Conservation (phyloP, 2,113 vertebrate genomes). For the Edolisoma coerulescens region DNA sequence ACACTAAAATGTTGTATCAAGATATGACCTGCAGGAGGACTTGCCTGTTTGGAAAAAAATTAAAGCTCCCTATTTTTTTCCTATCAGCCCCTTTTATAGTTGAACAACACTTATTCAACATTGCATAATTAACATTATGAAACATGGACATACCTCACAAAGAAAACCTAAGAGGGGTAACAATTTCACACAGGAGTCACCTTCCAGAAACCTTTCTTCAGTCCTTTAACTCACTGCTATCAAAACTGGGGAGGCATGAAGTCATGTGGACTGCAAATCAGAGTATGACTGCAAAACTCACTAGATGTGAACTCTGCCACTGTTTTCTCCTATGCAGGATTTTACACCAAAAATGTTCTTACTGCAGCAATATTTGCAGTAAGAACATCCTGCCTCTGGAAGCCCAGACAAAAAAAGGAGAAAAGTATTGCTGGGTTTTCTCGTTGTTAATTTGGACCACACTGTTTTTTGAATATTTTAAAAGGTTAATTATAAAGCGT, state of each 20-base stretch:
- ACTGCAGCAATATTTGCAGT: neutral
- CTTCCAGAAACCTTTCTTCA: neutral
- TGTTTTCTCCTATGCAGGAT: neutral
- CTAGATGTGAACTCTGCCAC: neutral
- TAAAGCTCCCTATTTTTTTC: neutral
- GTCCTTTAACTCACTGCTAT: neutral
- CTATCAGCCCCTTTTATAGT: neutral
- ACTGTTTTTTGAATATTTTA: neutral
- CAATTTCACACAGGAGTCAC: neutral
- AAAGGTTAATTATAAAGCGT: neutral
- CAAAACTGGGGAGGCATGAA: neutral
- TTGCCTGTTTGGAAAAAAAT: neutral
- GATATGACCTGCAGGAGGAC: neutral
- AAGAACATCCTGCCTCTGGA: neutral
- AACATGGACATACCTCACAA: neutral
- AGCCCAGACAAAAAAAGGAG: neutral
- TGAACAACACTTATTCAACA: neutral
- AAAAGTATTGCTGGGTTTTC: neutral
- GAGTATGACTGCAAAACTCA: neutral
- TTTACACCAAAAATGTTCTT: neutral
- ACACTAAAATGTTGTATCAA: neutral
- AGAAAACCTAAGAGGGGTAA: neutral
- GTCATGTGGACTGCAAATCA: neutral
- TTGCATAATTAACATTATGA: neutral
- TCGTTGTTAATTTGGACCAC: neutral